Evolutionary conservation across 2,797 vertebrate genomes (phyloP).

Genomic region (Centroberyx gerrardi): DNA sequence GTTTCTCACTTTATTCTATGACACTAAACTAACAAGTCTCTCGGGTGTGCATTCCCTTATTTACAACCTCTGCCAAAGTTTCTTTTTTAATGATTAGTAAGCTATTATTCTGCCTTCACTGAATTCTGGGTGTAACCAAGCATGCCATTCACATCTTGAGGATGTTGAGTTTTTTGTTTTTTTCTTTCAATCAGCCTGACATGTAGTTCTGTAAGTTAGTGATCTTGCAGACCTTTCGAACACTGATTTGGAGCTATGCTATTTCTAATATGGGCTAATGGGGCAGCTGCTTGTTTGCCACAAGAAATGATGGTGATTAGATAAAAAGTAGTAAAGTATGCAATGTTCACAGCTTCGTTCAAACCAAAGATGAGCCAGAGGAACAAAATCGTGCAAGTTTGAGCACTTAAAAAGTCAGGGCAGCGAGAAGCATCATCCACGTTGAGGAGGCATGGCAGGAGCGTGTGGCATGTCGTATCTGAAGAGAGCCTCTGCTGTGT

Average conservation of each 20-base stretch:
- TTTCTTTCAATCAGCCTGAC: not conserved
- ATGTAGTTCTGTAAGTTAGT: not conserved
- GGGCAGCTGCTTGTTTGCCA: not conserved
- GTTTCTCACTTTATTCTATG: slow-evolving; percentile 29
- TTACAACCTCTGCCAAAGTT: slow-evolving; percentile 63
- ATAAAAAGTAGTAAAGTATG: not conserved
- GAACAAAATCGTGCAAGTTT: not conserved
- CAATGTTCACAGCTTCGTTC: not conserved
- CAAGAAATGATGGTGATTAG: not conserved
- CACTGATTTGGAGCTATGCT: not conserved
- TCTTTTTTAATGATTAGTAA: slow-evolving; percentile 56
- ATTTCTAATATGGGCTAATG: not conserved
- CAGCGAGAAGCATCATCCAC: slow-evolving; percentile 19
- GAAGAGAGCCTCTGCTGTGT: slow-evolving; percentile 22
- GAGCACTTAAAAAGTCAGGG: slow-evolving; percentile 2
- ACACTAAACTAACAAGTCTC: not conserved
- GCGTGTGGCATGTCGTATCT: slow-evolving; percentile 35
- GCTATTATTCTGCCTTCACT: slow-evolving; percentile 21
- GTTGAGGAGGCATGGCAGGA: slow-evolving; percentile 18
- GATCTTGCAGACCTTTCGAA: not conserved
- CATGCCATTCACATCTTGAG: slow-evolving; percentile 43
- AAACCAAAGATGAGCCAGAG: not conserved
- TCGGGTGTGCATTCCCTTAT: slow-evolving; percentile 9
- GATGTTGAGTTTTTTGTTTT: slow-evolving; percentile 28
- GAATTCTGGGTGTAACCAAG: slow-evolving; percentile 57